Base-by-base conservation (phyloP, 2,888 invertebrate species). In the Diabrotica balteata region DNA sequence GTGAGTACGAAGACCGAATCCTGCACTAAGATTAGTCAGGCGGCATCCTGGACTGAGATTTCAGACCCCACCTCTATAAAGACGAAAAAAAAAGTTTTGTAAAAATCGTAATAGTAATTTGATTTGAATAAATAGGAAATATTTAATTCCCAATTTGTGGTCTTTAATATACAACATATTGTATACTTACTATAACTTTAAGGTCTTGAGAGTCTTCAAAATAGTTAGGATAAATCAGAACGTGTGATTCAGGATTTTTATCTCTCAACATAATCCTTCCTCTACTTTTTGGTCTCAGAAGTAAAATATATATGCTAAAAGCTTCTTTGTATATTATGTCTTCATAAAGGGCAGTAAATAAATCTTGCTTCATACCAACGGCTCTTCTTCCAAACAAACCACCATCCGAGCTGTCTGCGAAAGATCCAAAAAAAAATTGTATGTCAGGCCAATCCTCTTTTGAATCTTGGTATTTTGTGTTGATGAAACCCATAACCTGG, bases 191-290 rank as follows among this genome's bases (percentile, higher is more conserved):
- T 86, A 93, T 82, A 63, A 90, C 83, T 73, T 89, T 87, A 32
- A 94, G 80, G 79, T 96, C 96, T 47, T 88, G 83, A 0, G 90
- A 90, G 77, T 93, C 88, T 0, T 88, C 83, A 77, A 90, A 92
- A 81, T 97, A 97, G 82, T 96, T 96, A 0, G 97, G 93, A 82
- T 93, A 91, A 68, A 98, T 94, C n/a, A 89, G 82, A 0, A 97
- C 95, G 73, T 92, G 90, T 0, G 90, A 87, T 63, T 87, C 85
- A 0, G 95, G 92, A 80, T 93, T 87, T 0, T 85, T 85, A 58
- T 92, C 90, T 73, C 86, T 87, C 1, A 98, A 83, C 73, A 88
- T 85, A 10, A 95, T 80, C 73, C 85, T 87, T 0, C 94, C 94
- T 54, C 90, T 84, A 75, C 93, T 93, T 71, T 86, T 87, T 0